phyloP scores from a whole-genome alignment of 2,113 vertebrate species.

The Vombatus ursinus region DNA sequence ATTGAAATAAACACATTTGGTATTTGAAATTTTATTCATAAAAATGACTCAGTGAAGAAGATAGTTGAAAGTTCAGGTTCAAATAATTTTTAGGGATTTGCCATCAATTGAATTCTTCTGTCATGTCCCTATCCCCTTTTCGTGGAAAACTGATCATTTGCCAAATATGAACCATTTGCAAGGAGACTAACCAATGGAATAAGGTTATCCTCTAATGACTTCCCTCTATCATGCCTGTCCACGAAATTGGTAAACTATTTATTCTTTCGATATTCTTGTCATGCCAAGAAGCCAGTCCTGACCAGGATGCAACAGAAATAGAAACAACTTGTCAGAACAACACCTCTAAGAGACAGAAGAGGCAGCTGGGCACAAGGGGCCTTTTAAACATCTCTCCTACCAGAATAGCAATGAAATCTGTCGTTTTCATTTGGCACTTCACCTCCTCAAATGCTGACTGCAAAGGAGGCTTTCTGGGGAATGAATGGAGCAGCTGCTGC shows the following conservation, averaged over 20 bases:
- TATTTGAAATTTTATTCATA: not conserved
- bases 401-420: not conserved
- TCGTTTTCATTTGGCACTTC: not conserved
- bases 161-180: not conserved
- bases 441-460: not conserved
- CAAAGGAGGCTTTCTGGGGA: not conserved
- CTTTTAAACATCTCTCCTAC: not conserved
- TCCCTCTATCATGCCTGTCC: fast-evolving
- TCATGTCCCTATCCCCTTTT: fast-evolving
- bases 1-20: not conserved
- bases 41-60: not conserved
- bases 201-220: fast-evolving
- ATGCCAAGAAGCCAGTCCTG: not conserved
- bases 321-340: not conserved
- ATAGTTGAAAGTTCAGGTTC: not conserved
- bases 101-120: fast-evolving
- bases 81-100: not conserved
- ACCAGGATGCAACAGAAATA: conserved; percentile 21
- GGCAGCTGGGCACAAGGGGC: not conserved
- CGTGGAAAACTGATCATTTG: fast-evolving
- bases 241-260: not conserved
- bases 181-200: fast-evolving
- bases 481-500: not conserved
- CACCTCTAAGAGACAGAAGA: not conserved
- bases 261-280: not conserved